Conservation (phyloP, 2,113 vertebrate species). For the Acanthochromis polyacanthus region DNA sequence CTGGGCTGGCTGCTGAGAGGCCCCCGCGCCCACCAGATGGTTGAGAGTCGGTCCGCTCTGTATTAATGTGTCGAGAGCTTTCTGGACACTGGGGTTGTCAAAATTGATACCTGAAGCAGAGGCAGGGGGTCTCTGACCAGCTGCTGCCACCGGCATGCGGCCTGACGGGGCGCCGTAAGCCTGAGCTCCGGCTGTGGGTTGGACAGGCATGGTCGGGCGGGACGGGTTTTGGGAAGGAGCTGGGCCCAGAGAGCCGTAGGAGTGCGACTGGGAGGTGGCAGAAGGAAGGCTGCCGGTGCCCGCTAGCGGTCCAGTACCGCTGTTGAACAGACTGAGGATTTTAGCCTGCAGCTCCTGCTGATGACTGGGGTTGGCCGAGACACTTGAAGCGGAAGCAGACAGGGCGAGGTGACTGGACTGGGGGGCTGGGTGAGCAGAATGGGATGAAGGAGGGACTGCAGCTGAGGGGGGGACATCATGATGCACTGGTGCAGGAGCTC, state of each 20-base stretch:
- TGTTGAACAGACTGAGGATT: constrained; percentile 98
- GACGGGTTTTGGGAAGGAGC: constrained; percentile 78
- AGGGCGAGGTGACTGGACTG: constrained; percentile 66
- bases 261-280: constrained; percentile 71
- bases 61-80: constrained; percentile 97
- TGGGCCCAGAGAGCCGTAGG: constrained; percentile 81
- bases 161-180: constrained; percentile 77
- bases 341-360: constrained; percentile 98
- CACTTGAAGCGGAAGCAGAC: constrained; percentile 33
- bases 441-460: constrained; percentile 47
- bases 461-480: constrained; percentile 21
- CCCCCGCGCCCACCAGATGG: constrained; percentile 87
- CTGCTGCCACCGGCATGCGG: constrained; percentile 80
- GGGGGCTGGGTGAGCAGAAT: constrained; percentile 12
- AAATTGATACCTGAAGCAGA: constrained; percentile 93
- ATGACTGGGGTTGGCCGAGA: constrained; percentile 80
- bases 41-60: constrained; percentile 96
- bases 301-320: constrained; percentile 70
- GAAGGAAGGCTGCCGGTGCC: neutral
- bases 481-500: constrained; percentile 37
- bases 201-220: constrained; percentile 70
- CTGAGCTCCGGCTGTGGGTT: constrained; percentile 75
- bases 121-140: constrained; percentile 80
- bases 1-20: constrained; percentile 38
- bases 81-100: constrained; percentile 98